Evolutionary conservation across 2,113 vertebrate genomes (phyloP), one percentile per base, ranked within the genome.

Genomic region (Daboia siamensis): DNA sequence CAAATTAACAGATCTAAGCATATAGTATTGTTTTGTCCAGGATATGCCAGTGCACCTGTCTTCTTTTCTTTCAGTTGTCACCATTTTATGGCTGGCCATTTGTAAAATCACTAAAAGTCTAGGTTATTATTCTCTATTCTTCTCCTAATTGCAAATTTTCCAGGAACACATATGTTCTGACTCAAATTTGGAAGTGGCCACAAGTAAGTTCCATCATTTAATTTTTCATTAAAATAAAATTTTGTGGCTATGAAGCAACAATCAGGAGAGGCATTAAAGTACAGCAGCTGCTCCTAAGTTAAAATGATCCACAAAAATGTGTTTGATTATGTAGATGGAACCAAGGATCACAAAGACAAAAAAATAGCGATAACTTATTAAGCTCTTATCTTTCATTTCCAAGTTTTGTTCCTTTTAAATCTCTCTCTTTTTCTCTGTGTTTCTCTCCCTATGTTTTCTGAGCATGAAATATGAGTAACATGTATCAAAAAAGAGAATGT

Each of bases 211-310:
- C 23, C 20, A 10, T 10, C 6, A n/a, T 55, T 46, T 86, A 93
- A 92, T 61, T 11, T 11, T 52, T 64, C 39, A 91, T 80, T 88
- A 52, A 87, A 93, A 95, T 64, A 23, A 92, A 91, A 61, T 5
- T 33, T 3, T 56, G 4, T 12, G 59, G 56, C 1, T 52, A 8
- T 7, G 59, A 74, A 80, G 86, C 48, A 74, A 74, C 29, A 80
- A 33, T 56, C 89, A 1, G 46, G 12, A 5, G 24, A 0, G 1
- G 90, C 92, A 92, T 21, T 88, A 51, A 94, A 91, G 88, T 5
- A 61, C 4, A 3, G 0, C 74, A 87, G 13, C 29, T 51, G 56
- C 17, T 39, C 10, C 3, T 52, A 13, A 61, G 54, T 86, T 21
- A 59, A 2, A 1, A 80, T 94, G 95, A 90, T 13, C 64, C 61